Conservation (phyloP, 2,797 vertebrate genomes). For the Sebastes iracundus region DNA sequence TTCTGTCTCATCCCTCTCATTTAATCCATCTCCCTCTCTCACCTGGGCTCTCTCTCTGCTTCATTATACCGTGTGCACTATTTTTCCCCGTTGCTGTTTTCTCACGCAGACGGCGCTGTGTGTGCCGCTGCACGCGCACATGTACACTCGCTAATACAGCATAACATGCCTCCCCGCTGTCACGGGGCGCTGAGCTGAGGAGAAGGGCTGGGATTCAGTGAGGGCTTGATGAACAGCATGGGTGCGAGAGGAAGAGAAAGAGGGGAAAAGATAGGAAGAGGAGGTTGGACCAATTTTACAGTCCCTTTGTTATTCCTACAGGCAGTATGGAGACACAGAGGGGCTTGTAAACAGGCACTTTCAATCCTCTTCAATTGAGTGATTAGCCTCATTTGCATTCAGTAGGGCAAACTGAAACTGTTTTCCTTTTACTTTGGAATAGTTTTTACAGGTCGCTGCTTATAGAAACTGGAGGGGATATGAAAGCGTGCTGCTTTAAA, state of each 20-base stretch:
- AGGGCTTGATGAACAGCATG: slow-evolving; percentile 62
- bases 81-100: slow-evolving; percentile 28
- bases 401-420: not conserved
- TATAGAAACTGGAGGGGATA: slow-evolving; percentile 25
- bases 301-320: slow-evolving; percentile 35
- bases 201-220: slow-evolving; percentile 40
- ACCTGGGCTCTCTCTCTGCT: slow-evolving; percentile 27
- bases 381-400: slow-evolving; percentile 59
- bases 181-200: slow-evolving; percentile 41
- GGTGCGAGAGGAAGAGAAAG: slow-evolving; percentile 23
- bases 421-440: slow-evolving; percentile 21
- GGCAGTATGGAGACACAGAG: slow-evolving; percentile 36
- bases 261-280: not conserved
- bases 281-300: slow-evolving; percentile 44
- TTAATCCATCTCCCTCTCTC: slow-evolving; percentile 29
- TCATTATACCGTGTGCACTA: slow-evolving; percentile 34
- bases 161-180: slow-evolving; percentile 53
- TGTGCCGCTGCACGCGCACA: not conserved
- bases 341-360: slow-evolving; percentile 47
- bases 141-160: slow-evolving; percentile 40
- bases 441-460: slow-evolving; percentile 47
- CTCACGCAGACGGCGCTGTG: slow-evolving; percentile 1
- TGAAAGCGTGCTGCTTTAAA: slow-evolving; percentile 15
- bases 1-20: slow-evolving; percentile 54
- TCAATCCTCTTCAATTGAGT: slow-evolving; percentile 33